phyloP scores from a whole-genome alignment of 2,113 vertebrate genomes.

The Xyliphius kryptos region DNA sequence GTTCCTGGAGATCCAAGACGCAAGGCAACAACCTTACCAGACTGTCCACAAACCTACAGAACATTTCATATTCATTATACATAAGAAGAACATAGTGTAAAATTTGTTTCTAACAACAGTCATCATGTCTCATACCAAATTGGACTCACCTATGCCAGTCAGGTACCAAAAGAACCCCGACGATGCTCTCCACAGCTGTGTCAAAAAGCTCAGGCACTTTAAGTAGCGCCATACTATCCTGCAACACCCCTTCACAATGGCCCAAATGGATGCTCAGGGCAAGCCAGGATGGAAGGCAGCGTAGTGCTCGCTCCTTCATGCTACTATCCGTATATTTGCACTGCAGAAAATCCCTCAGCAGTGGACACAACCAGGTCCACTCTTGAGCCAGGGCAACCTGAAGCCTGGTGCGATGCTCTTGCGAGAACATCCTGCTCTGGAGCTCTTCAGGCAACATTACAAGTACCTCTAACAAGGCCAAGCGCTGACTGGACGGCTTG shows the following conservation, averaged over 20 bases:
- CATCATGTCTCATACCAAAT: too few relatives aligned
- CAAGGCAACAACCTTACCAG: slow-evolving; percentile 82
- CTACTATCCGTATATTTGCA: slow-evolving; percentile 73
- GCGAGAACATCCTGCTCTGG: slow-evolving; percentile 82
- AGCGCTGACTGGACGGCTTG: slow-evolving; percentile 73
- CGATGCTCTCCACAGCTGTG: slow-evolving; percentile 87
- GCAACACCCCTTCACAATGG: slow-evolving; percentile 82
- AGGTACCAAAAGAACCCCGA: slow-evolving; percentile 85
- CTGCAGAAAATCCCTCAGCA: slow-evolving; percentile 86
- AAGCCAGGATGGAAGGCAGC: slow-evolving; percentile 91
- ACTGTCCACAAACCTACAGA: slow-evolving; percentile 80
- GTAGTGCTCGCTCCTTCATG: slow-evolving; percentile 77
- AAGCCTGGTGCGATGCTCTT: slow-evolving; percentile 77
- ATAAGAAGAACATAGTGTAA: too few relatives aligned
- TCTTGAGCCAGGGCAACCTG: slow-evolving; percentile 77
- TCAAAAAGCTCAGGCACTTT: slow-evolving; percentile 86
- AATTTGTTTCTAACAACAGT: too few relatives aligned
- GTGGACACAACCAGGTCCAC: slow-evolving; percentile 77
- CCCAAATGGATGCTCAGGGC: slow-evolving; percentile 80
- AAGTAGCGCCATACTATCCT: slow-evolving; percentile 79
- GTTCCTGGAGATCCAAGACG: slow-evolving; percentile 85
- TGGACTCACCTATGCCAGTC: slow-evolving; percentile 83
- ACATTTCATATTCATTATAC: too few relatives aligned
- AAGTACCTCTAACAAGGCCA: slow-evolving; percentile 86
- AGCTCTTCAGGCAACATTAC: slow-evolving; percentile 93